Evolutionary conservation across 1,140 invertebrate genomes (phyloP), one percentile per base, ranked within the genome.

Genomic region (Drosophila littoralis): DNA sequence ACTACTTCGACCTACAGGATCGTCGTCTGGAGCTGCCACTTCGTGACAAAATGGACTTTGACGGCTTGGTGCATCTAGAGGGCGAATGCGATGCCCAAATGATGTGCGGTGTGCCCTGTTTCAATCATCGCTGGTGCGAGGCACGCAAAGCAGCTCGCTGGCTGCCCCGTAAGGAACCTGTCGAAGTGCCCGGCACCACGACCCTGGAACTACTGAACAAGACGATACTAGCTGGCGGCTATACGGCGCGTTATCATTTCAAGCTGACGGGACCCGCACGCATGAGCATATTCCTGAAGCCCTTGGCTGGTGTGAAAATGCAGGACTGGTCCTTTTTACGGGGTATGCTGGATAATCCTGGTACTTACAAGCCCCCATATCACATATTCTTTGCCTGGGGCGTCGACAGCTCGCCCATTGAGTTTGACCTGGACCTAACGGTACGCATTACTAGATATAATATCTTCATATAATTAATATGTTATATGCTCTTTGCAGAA

Each of bases 1-100:
- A 95, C 74, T 96, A 96, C 95, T 93, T 96, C 71, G 94, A 95
- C 8, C 93, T 96, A 76, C 94, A 96, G 90, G 96, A 97, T 83
- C 94, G 95, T 79, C 94, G 95, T 72, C 94, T 94, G 86, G 94
- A 94, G 43, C 81, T 94, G 40, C 94, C 94, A 12, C 92, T 96
- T 36, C 92, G 93, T 58, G 86, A 82, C 10, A 75, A 40, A 7
- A 66, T 91, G n/a, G 73, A 91, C 51, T 50, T 93, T 7, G 93
- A 94, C 51, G 93, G 95, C 33, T 93, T 95, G 45, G 93, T 92
- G 40, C 74, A 91, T 28, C 92, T 95, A 13, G 89, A 93, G 10
- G 92, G 94, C 75, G 93, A 95, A 45, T 96, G 96, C 84, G 84
- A 94, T 32, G 93, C 93, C 45, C 93, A 95, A 81, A 93, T 96